Evolutionary conservation across 2,113 vertebrate species (phyloP).

Genomic region (Centrocercus urophasianus): DNA sequence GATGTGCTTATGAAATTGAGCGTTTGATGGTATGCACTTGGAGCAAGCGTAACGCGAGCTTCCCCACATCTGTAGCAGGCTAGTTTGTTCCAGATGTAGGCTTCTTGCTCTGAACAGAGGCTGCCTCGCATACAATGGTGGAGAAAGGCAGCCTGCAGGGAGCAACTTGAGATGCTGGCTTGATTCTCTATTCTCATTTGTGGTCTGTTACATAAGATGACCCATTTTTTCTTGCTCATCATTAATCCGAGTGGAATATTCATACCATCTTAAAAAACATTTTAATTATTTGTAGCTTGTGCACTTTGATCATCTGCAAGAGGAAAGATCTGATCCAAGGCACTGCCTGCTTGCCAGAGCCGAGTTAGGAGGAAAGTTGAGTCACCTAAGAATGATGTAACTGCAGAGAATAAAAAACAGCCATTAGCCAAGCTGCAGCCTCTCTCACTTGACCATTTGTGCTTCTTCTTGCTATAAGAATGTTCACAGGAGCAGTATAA

Average conservation of each 20-base stretch:
- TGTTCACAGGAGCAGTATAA: not conserved
- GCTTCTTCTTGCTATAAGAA: not conserved
- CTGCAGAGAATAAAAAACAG: not conserved
- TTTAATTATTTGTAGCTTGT: conserved; percentile 47
- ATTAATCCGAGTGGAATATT: conserved; percentile 53
- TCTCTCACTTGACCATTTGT: not conserved
- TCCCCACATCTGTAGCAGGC: not conserved
- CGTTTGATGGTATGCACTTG: conserved; percentile 31
- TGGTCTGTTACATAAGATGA: conserved; percentile 32
- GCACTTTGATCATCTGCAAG: conserved; percentile 23
- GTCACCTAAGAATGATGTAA: not conserved
- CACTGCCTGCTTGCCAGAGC: not conserved
- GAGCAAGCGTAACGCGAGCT: conserved; percentile 17
- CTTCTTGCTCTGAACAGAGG: not conserved
- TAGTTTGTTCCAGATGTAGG: conserved; percentile 63
- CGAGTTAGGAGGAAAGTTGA: not conserved
- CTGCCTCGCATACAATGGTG: not conserved
- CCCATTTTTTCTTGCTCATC: not conserved
- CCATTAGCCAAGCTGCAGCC: not conserved
- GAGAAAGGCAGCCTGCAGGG: conserved; percentile 11
- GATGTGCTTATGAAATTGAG: conserved; percentile 54
- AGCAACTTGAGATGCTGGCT: conserved; percentile 16
- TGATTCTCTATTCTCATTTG: conserved; percentile 21
- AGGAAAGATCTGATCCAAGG: conserved; percentile 20
- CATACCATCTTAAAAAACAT: not conserved